These are phyloP conservation scores for Drosophila buzzatii DNA, from an alignment of 2,888 invertebrate genomes.

Conservation along the genomic window DNA sequence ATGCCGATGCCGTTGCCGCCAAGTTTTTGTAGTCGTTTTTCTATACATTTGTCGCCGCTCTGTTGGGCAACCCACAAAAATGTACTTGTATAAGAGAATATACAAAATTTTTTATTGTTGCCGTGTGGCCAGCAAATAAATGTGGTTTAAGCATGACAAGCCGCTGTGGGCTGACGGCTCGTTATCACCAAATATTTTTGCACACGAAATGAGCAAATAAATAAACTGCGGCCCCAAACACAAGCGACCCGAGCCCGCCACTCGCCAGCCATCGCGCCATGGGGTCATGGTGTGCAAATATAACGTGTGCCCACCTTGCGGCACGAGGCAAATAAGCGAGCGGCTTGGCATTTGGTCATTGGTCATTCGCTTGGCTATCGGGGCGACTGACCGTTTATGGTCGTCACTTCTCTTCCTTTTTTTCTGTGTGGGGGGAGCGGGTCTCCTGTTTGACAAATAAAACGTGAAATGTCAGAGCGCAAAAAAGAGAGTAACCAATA, in stretches of 20 bases:
- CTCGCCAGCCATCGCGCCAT: slow-evolving; percentile 3
- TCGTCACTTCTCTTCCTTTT: slow-evolving; percentile 59
- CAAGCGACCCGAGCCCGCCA: slow-evolving; percentile 9
- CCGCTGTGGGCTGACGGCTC: slow-evolving; percentile 71
- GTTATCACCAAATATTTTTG: slow-evolving; percentile 80
- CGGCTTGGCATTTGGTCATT: slow-evolving; percentile 41
- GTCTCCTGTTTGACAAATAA: slow-evolving; percentile 77
- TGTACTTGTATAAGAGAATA: slow-evolving; percentile 25
- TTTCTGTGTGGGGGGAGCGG: slow-evolving; percentile 29
- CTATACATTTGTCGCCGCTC: slow-evolving; percentile 18
- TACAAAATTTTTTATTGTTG: slow-evolving; percentile 63
- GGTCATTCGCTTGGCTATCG: slow-evolving; percentile 13
- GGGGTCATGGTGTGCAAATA: slow-evolving; percentile 33
- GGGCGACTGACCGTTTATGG: slow-evolving; percentile 65
- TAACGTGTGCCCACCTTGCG: slow-evolving; percentile 54
- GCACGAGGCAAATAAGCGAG: slow-evolving; percentile 54
- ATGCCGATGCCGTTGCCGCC: slow-evolving; percentile 69
- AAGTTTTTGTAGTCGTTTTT: slow-evolving; percentile 62
- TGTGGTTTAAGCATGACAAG: slow-evolving; percentile 79
- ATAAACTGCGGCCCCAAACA: slow-evolving; percentile 54
- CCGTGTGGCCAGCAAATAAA: slow-evolving; percentile 67
- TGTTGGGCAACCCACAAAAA: slow-evolving; percentile 37
- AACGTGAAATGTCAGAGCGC: slow-evolving; percentile 73
- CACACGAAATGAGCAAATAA: slow-evolving; percentile 79
- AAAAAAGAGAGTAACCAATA: slow-evolving; percentile 75